Evolutionary conservation across 2,113 vertebrate genomes (phyloP).

Genomic region (Cryptoleucopteryx plumbea): DNA sequence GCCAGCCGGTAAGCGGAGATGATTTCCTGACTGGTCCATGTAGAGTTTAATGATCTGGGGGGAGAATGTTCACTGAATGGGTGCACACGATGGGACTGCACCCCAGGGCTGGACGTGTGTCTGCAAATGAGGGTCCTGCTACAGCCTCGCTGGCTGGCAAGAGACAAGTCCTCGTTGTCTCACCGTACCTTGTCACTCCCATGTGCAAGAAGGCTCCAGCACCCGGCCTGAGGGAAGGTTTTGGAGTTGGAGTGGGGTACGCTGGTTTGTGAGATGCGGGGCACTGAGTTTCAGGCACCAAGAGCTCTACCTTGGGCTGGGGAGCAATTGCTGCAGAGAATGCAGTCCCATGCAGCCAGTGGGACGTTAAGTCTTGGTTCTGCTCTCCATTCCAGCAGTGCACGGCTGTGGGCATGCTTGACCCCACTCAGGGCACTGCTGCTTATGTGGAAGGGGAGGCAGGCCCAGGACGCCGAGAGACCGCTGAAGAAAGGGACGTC

Average conservation of each 20-base stretch:
- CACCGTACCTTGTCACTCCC: neutral
- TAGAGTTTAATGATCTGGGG: neutral
- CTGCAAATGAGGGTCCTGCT: neutral
- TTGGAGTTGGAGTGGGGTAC: neutral
- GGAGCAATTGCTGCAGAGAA: neutral
- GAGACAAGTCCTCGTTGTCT: neutral
- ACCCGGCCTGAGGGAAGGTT: accelerated
- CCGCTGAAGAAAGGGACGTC: neutral
- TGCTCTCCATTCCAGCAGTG: neutral
- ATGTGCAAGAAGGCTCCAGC: neutral
- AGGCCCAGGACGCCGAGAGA: neutral
- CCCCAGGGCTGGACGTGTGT: neutral
- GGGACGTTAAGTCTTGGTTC: neutral
- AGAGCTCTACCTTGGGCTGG: neutral
- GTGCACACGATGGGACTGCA: accelerated
- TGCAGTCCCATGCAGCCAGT: accelerated
- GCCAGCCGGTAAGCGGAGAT: neutral
- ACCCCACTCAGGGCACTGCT: neutral
- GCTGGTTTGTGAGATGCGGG: neutral
- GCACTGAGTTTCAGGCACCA: neutral
- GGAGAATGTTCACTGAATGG: neutral
- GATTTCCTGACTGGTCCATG: neutral
- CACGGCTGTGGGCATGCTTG: too few species aligned
- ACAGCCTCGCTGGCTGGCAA: too few species aligned
- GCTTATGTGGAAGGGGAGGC: too few species aligned